Conservation (phyloP, 92 coral and sea anemone genomes). For the Zoanthus solanderi region DNA sequence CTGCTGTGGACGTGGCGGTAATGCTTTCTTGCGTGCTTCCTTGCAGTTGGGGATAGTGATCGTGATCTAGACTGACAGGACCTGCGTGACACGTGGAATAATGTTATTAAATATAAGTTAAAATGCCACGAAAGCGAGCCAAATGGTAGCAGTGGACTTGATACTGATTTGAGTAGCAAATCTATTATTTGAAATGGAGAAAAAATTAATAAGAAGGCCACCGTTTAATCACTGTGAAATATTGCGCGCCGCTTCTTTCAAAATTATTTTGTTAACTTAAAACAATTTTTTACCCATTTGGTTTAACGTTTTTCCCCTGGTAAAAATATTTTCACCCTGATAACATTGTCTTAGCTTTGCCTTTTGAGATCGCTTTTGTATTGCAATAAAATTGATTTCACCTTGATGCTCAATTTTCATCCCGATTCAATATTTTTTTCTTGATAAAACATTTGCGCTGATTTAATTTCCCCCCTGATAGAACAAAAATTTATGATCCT, state of each 20-base stretch:
- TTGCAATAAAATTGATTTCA: not conserved
- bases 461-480: too few species aligned
- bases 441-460: too few species aligned
- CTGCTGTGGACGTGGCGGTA: not conserved
- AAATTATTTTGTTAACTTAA: not conserved
- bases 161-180: not conserved
- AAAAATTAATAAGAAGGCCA: not conserved
- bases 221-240: slow-evolving; percentile 1
- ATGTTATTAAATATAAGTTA: not conserved
- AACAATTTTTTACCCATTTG: not conserved
- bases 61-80: not conserved
- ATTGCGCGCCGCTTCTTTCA: slow-evolving; percentile 9
- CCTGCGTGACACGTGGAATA: not conserved
- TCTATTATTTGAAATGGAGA: not conserved
- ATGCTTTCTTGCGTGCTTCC: not conserved
- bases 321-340: not conserved
- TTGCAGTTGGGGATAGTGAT: not conserved
- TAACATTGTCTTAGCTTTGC: not conserved
- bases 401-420: not conserved
- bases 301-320: not conserved
- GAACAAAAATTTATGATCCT: too few species aligned
- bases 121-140: not conserved
- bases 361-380: slow-evolving; percentile 3
- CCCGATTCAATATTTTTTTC: not conserved
- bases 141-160: not conserved